These are phyloP conservation scores for Apogon talboti DNA, from an alignment of 2,797 vertebrate genomes.

Conservation along the genomic window DNA sequence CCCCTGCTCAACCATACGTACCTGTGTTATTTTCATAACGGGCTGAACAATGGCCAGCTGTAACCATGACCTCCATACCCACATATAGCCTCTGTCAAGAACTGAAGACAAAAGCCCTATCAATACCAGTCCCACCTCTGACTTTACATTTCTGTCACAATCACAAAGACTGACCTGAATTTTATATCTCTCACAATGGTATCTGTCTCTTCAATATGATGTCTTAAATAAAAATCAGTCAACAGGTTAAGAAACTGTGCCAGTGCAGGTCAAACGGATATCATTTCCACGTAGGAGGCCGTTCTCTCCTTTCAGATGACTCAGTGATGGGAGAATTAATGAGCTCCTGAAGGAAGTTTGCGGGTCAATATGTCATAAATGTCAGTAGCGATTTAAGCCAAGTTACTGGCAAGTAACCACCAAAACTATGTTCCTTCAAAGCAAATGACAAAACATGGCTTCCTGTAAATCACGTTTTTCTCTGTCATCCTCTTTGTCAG, in stretches of 20 bases:
- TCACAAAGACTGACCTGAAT: background rate
- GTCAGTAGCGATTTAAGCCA: no score
- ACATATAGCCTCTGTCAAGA: slow-evolving; percentile 24
- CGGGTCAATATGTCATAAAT: no score
- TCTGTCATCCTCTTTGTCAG: slow-evolving; percentile 4
- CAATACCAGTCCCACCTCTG: slow-evolving; percentile 11
- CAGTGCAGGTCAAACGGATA: background rate
- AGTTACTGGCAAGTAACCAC: no score
- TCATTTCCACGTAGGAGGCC: background rate
- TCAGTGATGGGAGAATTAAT: no score
- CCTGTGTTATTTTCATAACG: slow-evolving; percentile 11
- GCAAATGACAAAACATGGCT: no score
- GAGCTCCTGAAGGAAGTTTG: no score
- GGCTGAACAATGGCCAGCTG: slow-evolving; percentile 22
- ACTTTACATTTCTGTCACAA: slow-evolving; percentile 12
- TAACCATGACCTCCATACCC: slow-evolving; percentile 20
- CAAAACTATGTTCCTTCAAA: no score
- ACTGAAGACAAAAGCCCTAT: slow-evolving; percentile 2
- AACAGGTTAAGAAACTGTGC: background rate
- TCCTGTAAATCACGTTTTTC: slow-evolving; percentile 7
- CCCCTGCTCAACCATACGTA: slow-evolving; percentile 22
- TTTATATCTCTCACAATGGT: background rate
- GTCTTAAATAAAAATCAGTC: background rate
- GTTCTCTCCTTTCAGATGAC: no score
- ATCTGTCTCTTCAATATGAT: background rate